Evolutionary conservation across 2,888 invertebrate species (phyloP), one percentile per base, ranked within the genome.

Genomic region (Eilema caniola): DNA sequence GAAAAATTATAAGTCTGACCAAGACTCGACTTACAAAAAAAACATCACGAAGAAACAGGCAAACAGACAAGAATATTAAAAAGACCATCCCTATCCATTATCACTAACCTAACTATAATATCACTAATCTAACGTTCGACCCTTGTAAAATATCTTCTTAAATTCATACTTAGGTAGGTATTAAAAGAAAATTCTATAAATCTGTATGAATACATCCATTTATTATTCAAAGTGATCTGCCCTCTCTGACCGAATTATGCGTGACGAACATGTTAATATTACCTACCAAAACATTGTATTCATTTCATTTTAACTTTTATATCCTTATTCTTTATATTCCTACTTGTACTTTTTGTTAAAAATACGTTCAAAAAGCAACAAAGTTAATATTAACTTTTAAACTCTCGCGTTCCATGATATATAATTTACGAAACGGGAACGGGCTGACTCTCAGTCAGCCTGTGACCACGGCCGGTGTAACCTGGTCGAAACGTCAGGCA

Each of bases 161-260:
- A n/a, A n/a, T n/a, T n/a, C n/a, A 28, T 28, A 28, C 3, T 4
- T 28, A 28, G 3, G 3, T 28, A 28, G 28, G 3, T 59, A 25
- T 20, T 60, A 25, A 12, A 16, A 60, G 25, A 60, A 25, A 60
- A 25, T 10, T 56, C 23, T 25, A 16, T 3, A 60, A 60, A 60
- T 60, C 20, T 57, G 57, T 24, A 1, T 11, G 24, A 57, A 57
- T 59, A 23, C 14, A 20, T 59, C 7, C 59, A 24, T 59, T 59
- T 24, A 59, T 24, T 25, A 59, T 59, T 25, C 25, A 59, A 14
- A 59, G 59, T 59, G 14, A 59, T 59, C 59, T 59, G 59, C 59
- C 14, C 23, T 59, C 59, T 20, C 25, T 14, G 25, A 1, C 25
- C 59, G 25, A 59, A 0, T 23, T 59, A 4, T 59, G 24, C 59